Conservation (phyloP, 2,888 invertebrate species). For the Caenorhabditis sp. region DNA sequence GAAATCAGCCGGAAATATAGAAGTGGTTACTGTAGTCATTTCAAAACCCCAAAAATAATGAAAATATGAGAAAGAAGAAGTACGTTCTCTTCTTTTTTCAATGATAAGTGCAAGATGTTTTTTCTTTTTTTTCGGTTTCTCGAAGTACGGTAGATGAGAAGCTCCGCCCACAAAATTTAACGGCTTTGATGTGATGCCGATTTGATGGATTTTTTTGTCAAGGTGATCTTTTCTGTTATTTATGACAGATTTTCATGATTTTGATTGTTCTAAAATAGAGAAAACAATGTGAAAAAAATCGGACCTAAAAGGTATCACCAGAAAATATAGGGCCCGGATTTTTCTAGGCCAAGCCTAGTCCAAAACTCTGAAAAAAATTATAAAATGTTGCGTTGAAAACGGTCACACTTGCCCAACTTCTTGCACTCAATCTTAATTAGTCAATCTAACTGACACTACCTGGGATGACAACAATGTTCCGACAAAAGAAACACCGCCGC, state of each 20-base stretch:
- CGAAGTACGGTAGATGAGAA: neutral
- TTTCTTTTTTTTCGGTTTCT: no score
- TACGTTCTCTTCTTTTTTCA: neutral
- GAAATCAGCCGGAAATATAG: constrained; percentile 27
- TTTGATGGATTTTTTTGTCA: constrained; percentile 1
- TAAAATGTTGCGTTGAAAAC: neutral
- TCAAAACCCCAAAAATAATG: neutral
- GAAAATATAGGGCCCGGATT: no score
- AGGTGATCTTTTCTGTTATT: neutral
- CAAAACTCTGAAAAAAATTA: neutral
- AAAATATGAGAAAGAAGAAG: neutral
- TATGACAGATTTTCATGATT: neutral
- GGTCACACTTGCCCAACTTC: neutral
- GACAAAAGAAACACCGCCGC: neutral
- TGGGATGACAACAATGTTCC: neutral
- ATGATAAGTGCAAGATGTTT: constrained; percentile 1
- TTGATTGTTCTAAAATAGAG: no score
- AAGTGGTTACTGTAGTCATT: constrained; percentile 8
- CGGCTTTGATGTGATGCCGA: neutral
- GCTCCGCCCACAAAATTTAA: neutral
- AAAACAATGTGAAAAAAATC: neutral
- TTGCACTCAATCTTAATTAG: neutral
- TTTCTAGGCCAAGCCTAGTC: no score
- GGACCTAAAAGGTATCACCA: neutral
- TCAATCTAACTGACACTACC: neutral